Conservation (phyloP, 2,888 invertebrate species). For the Hypsopygia costalis region DNA sequence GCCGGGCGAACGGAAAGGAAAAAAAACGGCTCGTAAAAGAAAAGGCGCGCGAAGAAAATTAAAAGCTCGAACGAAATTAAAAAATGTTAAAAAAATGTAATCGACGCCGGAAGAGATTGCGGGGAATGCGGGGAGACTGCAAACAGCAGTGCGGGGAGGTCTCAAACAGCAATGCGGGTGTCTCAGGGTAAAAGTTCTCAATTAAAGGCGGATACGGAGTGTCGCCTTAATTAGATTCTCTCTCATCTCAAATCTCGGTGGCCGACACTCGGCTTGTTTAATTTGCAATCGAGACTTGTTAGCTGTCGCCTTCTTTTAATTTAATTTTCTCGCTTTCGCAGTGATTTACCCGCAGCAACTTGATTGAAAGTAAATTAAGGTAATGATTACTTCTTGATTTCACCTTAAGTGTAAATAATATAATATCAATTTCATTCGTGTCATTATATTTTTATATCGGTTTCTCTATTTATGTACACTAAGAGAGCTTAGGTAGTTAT, state of each 20-base stretch:
- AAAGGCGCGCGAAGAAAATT: constrained; percentile 76
- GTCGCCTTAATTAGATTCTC: constrained; percentile 76
- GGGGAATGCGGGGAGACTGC: constrained; percentile 47
- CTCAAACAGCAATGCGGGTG: constrained; percentile 20
- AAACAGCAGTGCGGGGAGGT: constrained; percentile 46
- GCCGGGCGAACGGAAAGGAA: constrained; percentile 55
- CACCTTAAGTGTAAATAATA: constrained; percentile 21
- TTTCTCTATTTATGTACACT: neutral
- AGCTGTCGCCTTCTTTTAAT: constrained; percentile 68
- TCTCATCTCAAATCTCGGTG: constrained; percentile 72
- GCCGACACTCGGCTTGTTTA: constrained; percentile 69
- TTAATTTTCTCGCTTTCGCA: constrained; percentile 53
- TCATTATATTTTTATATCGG: constrained; percentile 1
- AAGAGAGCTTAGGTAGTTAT: too few relatives aligned
- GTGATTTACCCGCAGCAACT: constrained; percentile 40
- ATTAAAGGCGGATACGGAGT: constrained; percentile 72
- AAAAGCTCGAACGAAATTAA: constrained; percentile 78
- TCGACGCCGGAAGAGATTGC: constrained; percentile 69
- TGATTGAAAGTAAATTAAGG: constrained; percentile 62
- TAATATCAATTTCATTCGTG: constrained; percentile 9
- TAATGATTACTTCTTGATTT: constrained; percentile 33
- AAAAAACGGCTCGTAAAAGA: constrained; percentile 61
- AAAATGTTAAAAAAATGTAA: constrained; percentile 78
- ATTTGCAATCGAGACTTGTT: constrained; percentile 79
- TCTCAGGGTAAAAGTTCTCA: constrained; percentile 61